Evolutionary conservation across 2,797 vertebrate genomes (phyloP).

Genomic region (Cirrhinus molitorella): DNA sequence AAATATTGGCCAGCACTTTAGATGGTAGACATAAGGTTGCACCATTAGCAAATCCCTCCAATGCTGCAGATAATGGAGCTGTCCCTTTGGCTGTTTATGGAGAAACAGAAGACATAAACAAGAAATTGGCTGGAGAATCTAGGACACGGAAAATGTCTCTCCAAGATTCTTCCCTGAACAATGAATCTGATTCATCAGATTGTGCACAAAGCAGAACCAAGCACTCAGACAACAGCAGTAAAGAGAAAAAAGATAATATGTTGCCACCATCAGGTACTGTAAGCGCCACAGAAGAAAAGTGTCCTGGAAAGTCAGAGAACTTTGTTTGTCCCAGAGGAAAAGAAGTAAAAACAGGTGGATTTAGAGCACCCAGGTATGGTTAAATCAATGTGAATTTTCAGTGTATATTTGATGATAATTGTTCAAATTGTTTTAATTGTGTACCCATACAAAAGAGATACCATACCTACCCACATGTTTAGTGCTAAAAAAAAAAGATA

Average conservation of each 20-base stretch:
- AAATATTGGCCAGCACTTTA: conserved; percentile 59
- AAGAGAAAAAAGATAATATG: conserved; percentile 48
- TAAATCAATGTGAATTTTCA: not conserved
- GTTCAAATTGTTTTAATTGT: not conserved
- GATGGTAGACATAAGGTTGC: conserved; percentile 67
- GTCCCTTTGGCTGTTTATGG: conserved; percentile 53
- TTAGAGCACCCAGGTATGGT: conserved; percentile 78
- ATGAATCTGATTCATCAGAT: not conserved
- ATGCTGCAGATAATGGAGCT: conserved; percentile 41
- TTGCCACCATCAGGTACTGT: conserved; percentile 52
- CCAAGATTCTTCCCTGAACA: conserved; percentile 37
- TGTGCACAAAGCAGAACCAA: conserved; percentile 33
- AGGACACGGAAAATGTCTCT: conserved; percentile 40
- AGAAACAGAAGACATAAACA: conserved; percentile 50
- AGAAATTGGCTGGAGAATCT: conserved; percentile 44
- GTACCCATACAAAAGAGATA: not conserved
- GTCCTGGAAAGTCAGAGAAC: conserved; percentile 69
- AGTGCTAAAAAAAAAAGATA: not conserved
- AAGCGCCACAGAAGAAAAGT: conserved; percentile 51
- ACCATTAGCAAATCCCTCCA: conserved; percentile 63
- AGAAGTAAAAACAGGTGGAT: conserved; percentile 77
- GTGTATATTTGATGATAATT: not conserved
- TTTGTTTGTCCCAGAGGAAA: conserved; percentile 73
- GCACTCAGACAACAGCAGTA: conserved; percentile 25
- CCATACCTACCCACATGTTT: not conserved